Conservation (phyloP, 2,888 invertebrate genomes). For the Sesia apiformis region DNA sequence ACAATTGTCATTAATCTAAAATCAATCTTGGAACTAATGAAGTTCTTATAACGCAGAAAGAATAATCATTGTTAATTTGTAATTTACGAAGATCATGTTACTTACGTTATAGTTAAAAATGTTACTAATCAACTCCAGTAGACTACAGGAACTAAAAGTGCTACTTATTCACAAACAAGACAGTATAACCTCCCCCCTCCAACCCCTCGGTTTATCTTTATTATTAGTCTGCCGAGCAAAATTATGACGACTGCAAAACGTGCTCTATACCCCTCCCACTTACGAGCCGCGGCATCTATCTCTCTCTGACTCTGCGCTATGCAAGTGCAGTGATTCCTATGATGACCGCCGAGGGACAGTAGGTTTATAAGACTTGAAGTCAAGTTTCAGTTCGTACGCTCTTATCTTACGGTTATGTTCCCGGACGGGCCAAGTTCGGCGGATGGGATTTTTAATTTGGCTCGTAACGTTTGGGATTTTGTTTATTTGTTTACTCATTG, state of each 20-base stretch:
- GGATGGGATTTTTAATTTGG: no score
- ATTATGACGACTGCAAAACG: conserved; percentile 76
- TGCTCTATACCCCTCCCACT: conserved; percentile 1
- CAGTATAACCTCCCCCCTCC: conserved; percentile 7
- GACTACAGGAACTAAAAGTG: not conserved
- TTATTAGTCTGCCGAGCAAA: conserved; percentile 74
- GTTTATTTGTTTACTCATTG: no score
- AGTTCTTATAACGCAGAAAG: no score
- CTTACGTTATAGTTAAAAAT: no score
- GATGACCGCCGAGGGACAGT: conserved; percentile 21
- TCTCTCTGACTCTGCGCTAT: conserved; percentile 14
- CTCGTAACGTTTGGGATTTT: no score
- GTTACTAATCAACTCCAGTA: no score
- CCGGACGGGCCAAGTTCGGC: conserved; percentile 21
- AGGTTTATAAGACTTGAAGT: conserved; percentile 50
- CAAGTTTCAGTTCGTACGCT: conserved; percentile 33
- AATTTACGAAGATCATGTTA: no score
- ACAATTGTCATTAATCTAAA: no score
- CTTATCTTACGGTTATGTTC: conserved; percentile 43
- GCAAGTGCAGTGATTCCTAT: conserved; percentile 54
- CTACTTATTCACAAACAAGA: not conserved
- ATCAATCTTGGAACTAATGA: no score
- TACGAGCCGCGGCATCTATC: conserved; percentile 5
- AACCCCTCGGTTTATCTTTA: conserved; percentile 69
- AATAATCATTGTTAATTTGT: no score